A percentile compares a stretch with the other conserved stretches of the same genome.
phyloP scores from a whole-genome alignment of 2,797 vertebrate species.

The Anableps anableps region DNA sequence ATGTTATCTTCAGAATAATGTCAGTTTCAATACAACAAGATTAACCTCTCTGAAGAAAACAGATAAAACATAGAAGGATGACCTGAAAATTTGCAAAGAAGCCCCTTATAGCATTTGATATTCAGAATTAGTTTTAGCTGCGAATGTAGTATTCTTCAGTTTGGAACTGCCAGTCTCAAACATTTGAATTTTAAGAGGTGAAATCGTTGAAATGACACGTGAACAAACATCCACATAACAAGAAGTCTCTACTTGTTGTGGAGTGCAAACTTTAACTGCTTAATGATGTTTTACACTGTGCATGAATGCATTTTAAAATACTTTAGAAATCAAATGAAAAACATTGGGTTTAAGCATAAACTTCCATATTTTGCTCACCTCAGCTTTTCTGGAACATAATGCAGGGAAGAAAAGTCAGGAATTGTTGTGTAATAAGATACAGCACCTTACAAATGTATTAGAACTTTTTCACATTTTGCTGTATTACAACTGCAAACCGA shows the following conservation, averaged over 20 bases:
- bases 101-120: not conserved
- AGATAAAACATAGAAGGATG: not conserved
- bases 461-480: not conserved
- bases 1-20: not conserved
- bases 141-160: not conserved
- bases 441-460: not conserved
- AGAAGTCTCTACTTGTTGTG: not conserved
- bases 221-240: not conserved
- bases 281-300: not conserved
- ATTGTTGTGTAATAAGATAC: not conserved
- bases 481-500: not conserved
- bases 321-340: not conserved
- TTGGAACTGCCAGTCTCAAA: not conserved
- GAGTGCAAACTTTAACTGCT: not conserved
- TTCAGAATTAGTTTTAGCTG: not conserved
- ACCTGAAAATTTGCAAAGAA: not conserved
- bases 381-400: not conserved
- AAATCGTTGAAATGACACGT: not conserved
- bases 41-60: not conserved
- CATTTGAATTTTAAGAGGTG: not conserved
- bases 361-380: not conserved
- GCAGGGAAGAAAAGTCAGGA: not conserved
- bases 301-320: not conserved
- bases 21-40: not conserved
- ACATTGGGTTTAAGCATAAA: not conserved